These are phyloP conservation scores for Pteronura brasiliensis DNA, from an alignment of 2,113 vertebrate species.

Conservation along the genomic window DNA sequence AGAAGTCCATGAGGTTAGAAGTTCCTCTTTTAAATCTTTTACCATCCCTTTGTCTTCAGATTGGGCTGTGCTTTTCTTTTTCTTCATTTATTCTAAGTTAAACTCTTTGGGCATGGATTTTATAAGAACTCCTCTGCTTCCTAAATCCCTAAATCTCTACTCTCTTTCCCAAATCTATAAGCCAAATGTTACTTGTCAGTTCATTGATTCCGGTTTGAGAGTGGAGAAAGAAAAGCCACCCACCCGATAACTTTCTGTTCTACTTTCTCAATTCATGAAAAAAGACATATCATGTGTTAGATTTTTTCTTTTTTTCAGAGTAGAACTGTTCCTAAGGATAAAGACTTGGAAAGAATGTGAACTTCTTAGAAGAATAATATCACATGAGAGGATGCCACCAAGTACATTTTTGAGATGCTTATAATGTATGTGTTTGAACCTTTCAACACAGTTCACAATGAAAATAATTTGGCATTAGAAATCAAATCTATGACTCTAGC, in stretches of 20 bases:
- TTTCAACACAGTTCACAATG: not conserved
- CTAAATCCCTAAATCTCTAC: not conserved
- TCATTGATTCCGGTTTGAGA: not conserved
- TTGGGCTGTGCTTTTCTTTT: not conserved
- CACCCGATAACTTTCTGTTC: not conserved
- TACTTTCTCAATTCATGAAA: not conserved
- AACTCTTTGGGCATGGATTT: not conserved
- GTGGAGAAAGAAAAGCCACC: not conserved
- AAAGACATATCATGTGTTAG: not conserved
- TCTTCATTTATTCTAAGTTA: not conserved
- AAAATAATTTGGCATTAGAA: slow-evolving; percentile 13
- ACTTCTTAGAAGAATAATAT: not conserved
- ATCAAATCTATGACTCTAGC: not conserved
- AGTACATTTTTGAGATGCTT: not conserved
- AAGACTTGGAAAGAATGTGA: not conserved
- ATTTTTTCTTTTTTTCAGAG: not conserved
- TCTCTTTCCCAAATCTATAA: not conserved
- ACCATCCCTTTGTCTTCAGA: not conserved
- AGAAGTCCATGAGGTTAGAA: not conserved
- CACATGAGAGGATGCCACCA: not conserved
- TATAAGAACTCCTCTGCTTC: not conserved
- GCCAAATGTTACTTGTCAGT: not conserved
- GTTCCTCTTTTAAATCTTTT: not conserved
- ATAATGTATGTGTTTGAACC: not conserved
- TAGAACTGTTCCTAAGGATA: not conserved